Evolutionary conservation across 2,888 invertebrate species (phyloP), one percentile per base, ranked within the genome.

Genomic region (Dryocosmus kuriphilus): DNA sequence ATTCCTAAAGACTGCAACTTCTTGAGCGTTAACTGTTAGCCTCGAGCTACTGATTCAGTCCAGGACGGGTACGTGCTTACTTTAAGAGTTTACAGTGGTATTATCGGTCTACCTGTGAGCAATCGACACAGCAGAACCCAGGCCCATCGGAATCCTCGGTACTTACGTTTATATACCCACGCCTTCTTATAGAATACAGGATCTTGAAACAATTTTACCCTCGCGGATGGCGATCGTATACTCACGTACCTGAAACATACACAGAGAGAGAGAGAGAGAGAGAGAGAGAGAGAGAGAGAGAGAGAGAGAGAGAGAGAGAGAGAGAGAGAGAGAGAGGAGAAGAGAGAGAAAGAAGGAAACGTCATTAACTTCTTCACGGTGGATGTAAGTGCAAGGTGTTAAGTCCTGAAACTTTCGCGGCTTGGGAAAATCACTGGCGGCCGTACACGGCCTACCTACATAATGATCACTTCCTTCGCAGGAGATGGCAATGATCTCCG

Each of bases 231-330:
- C 57, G 71, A 71, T 67, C 67, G 27, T 67, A 67, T 41, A 87
- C 86, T 87, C 77, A 80, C 80, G 79, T 86, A 87, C 87, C 87
- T 87, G 81, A 63, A 87, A 87, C 85, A n/a, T n/a, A n/a, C n/a
- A n/a, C n/a, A n/a, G n/a, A n/a, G n/a, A n/a, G n/a, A n/a, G n/a
- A n/a, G n/a, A n/a, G n/a, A n/a, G n/a, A n/a, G n/a, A n/a, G n/a
- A n/a, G n/a, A n/a, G n/a, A n/a, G n/a, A n/a, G n/a, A n/a, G n/a
- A n/a, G n/a, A n/a, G n/a, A n/a, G n/a, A n/a, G n/a, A n/a, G n/a
- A n/a, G n/a, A n/a, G n/a, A n/a, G n/a, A n/a, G n/a, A n/a, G n/a
- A n/a, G n/a, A n/a, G n/a, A n/a, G n/a, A n/a, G n/a, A n/a, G n/a
- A n/a, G n/a, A n/a, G n/a, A n/a, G n/a, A n/a, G n/a, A n/a, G n/a